phyloP scores from a whole-genome alignment of 2,797 vertebrate species.

The Lithobates pipiens region DNA sequence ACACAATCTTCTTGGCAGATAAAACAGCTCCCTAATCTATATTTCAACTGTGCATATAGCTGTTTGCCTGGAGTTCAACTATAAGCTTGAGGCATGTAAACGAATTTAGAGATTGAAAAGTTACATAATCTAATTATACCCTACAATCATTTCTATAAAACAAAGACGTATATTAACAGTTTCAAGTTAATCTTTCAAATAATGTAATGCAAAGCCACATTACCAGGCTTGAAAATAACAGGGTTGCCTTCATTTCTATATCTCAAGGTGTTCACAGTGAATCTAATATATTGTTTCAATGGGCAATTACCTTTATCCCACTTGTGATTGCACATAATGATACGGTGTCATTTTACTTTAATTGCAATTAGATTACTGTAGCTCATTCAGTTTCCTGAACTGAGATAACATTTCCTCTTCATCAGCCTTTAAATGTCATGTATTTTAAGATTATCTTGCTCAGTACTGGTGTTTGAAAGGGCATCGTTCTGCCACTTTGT shows the following conservation, averaged over 20 bases:
- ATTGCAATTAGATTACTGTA: conserved; percentile 13
- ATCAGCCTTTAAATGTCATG: conserved; percentile 40
- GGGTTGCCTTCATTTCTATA: not conserved
- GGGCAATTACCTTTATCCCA: not conserved
- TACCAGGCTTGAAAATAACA: not conserved
- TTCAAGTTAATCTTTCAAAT: not conserved
- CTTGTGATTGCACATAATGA: not conserved
- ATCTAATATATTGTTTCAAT: not conserved
- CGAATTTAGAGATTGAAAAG: not conserved
- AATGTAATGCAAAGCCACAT: not conserved
- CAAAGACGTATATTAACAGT: not conserved
- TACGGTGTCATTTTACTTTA: not conserved
- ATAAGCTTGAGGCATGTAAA: not conserved
- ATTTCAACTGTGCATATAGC: no score
- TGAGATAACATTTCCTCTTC: conserved; percentile 29
- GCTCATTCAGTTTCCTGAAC: not conserved
- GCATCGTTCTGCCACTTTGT: conserved; percentile 14
- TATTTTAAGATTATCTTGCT: conserved; percentile 42
- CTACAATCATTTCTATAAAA: not conserved
- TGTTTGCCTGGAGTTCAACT: not conserved
- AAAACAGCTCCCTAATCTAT: no score
- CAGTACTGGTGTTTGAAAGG: conserved; percentile 30
- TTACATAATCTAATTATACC: not conserved
- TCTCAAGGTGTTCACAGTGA: not conserved
- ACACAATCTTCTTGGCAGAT: no score